A percentile compares a stretch with the other conserved stretches of the same genome.
phyloP scores from a whole-genome alignment of 2,113 vertebrate genomes.

The Sitta europaea region DNA sequence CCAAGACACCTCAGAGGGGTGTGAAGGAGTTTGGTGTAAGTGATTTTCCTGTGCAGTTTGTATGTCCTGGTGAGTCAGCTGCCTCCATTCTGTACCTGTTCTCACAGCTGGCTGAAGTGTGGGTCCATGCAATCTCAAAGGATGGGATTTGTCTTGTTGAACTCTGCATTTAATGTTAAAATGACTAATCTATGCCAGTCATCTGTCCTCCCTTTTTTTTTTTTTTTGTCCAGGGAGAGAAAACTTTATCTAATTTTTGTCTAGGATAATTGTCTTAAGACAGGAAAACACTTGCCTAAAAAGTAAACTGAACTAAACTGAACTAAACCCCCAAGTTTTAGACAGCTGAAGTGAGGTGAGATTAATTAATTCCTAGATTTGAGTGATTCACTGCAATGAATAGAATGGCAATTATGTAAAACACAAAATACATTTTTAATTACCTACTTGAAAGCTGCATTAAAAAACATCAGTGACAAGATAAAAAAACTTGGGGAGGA shows the following conservation, averaged over 20 bases:
- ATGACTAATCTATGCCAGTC: neutral
- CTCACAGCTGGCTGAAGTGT: constrained; percentile 29
- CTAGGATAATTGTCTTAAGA: neutral
- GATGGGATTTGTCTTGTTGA: neutral
- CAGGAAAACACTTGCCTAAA: neutral
- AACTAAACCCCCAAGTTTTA: neutral
- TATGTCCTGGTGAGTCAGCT: neutral
- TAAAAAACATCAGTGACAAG: neutral
- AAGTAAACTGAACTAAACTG: too few relatives aligned
- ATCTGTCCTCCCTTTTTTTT: constrained; percentile 9
- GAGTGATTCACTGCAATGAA: neutral
- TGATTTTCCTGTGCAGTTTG: neutral
- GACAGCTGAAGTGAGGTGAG: constrained; percentile 3
- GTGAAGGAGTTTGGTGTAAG: constrained; percentile 98
- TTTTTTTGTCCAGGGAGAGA: neutral
- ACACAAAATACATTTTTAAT: constrained; percentile 23
- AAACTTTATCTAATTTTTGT: neutral
- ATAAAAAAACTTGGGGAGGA: neutral
- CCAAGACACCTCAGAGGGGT: constrained; percentile 91
- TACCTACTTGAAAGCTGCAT: neutral
- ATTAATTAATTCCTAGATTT: constrained; percentile 30
- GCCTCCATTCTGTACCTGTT: neutral
- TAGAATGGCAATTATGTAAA: constrained; percentile 29
- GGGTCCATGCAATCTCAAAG: neutral
- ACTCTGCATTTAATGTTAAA: neutral